Base-by-base conservation (phyloP, 2,888 invertebrate species). In the Chrysolina oricalcia region DNA sequence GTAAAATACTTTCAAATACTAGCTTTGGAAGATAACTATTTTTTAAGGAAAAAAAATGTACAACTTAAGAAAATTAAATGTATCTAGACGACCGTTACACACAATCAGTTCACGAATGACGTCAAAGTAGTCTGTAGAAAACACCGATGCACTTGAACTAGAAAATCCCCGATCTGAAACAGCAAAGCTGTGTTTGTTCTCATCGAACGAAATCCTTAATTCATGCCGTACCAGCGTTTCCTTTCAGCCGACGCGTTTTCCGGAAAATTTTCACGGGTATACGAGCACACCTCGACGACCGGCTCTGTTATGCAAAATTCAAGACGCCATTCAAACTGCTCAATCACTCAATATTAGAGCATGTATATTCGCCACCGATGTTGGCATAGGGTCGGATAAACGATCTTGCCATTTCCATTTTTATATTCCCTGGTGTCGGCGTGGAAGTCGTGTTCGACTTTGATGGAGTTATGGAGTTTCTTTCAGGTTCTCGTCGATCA, bases 371-470 rank as follows among this genome's bases (percentile, higher is more conserved):
- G 46, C 59, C 50, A 75, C 56, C 72, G 72, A 72, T 69, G 53
- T 70, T 46, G 71, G 68, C 27, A 48, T 68, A 68, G 64, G 72
- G 68, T 59, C 23, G 70, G 66, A 70, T 74, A 70, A 64, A 69
- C 59, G 70, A 74, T 71, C 53, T 66, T 41, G 71, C 41, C 71
- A 71, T 74, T 74, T 74, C 74, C 74, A 74, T 74, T 74, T 74
- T 74, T 67, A 74, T 74, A 66, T 53, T 74, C 70, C 66, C 35
- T 23, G 63, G 67, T 67, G 74, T 64, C 74, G 74, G 71, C 67
- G 66, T 74, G 67, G 67, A 74, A 74, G 70, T 71, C 74, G 66
- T 74, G 74, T 71, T 67, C n/a, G 62, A 66, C 71, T 71, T 71
- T 74, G 40, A 74, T 62, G 74, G 74, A 66, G 70, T 67, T 70